Conservation (phyloP, 1,140 invertebrate genomes). For the Armadillidium nasatum region DNA sequence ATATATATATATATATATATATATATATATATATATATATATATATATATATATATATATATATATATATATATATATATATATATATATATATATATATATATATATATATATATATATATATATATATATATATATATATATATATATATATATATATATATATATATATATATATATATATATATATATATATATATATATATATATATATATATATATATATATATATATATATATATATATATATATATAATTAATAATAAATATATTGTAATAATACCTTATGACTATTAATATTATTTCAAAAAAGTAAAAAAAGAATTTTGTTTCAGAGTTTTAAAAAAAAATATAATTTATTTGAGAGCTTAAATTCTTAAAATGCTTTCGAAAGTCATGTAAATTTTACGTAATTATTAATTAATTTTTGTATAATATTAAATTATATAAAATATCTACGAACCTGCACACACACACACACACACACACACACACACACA, state of each 20-base stretch:
- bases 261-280: background rate
- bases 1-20: slow-evolving; percentile 15
- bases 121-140: background rate
- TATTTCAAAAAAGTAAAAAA: too few relatives aligned
- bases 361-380: too few relatives aligned
- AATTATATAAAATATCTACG: too few relatives aligned
- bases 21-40: slow-evolving; percentile 9
- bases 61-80: background rate
- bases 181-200: background rate
- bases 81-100: background rate
- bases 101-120: background rate
- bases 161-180: background rate
- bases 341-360: too few relatives aligned
- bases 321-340: too few relatives aligned
- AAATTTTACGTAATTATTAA: too few relatives aligned
- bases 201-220: slow-evolving; percentile 7
- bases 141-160: background rate
- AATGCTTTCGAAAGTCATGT: too few relatives aligned
- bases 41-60: background rate
- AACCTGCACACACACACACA: too few relatives aligned
- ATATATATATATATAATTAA: slow-evolving; percentile 9
- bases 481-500: too few relatives aligned
- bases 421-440: too few relatives aligned
- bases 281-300: too few relatives aligned
- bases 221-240: slow-evolving; percentile 9